Evolutionary conservation across 2,888 invertebrate species (phyloP).

Genomic region (Euzetes globulus): DNA sequence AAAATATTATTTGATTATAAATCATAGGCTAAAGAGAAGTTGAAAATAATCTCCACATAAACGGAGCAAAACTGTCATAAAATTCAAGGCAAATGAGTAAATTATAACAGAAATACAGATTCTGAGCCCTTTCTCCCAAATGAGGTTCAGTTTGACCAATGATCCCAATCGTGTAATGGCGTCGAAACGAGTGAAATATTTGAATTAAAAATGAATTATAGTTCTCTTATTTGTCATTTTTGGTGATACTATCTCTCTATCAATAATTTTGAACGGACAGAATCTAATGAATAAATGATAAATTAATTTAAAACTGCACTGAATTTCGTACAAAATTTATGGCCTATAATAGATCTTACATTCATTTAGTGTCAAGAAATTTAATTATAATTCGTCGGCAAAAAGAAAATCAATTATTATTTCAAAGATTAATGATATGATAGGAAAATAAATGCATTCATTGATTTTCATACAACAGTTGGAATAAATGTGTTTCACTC

Average conservation of each 20-base stretch:
- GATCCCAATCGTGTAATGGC: background rate
- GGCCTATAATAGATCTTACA: background rate
- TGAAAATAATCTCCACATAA: no score
- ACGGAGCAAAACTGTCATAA: no score
- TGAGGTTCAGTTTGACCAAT: no score
- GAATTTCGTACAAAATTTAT: background rate
- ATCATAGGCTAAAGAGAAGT: no score
- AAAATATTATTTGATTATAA: no score
- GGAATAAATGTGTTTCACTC: background rate
- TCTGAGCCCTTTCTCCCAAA: no score
- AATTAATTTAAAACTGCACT: no score
- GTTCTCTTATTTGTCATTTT: background rate
- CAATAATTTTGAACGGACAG: background rate
- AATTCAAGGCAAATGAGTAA: no score
- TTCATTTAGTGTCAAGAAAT: background rate
- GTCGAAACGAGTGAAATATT: background rate
- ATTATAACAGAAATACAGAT: no score
- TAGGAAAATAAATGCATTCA: background rate
- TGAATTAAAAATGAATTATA: background rate
- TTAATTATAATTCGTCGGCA: background rate
- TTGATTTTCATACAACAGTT: background rate
- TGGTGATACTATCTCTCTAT: background rate
- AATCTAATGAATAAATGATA: no score
- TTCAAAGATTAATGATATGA: conserved; percentile 3
- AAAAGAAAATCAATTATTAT: background rate